Base-by-base conservation (phyloP, 1,140 invertebrate species). In the Euglossa dilemma region DNA sequence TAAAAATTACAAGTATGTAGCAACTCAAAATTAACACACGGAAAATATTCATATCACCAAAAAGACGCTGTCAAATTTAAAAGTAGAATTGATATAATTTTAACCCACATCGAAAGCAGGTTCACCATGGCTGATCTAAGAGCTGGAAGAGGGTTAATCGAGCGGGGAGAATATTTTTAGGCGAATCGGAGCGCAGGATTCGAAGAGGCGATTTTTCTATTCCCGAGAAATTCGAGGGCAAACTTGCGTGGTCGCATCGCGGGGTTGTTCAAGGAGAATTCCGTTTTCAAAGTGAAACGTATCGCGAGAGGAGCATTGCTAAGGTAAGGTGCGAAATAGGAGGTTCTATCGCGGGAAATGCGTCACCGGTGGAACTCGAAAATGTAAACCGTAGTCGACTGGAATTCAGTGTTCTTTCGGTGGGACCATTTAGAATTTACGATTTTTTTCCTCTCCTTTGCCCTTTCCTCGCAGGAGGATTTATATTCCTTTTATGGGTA, bases 321-420 rank as follows among this genome's bases (percentile, higher is more conserved):
- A 14, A 12, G 78, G 54, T 54, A 73, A 74, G 59, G 45, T 9
- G 16, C 59, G 79, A 80, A 74, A 74, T 74, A 74, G 70, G 79
- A 52, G 20, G n/a, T n/a, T 16, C 57, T 73, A 73, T 64, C 59
- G 28, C 12, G 45, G 36, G 59, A 74, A 80, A 80, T 25, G 50
- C 70, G 59, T 73, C 69, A 36, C n/a, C 36, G 23, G n/a, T 52
- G 36, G 28, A 80, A 80, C 72, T 74, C 70, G 79, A 80, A 80
- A 79, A 80, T 47, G 63, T 80, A 74, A 80, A 80, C 71, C 59
- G 74, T 43, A 64, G 59, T n/a, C 70, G 20, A 73, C 70, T 47
- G 79, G 59, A 80, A 80, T 74, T 63, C 70, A 28, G 28, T 80
- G 50, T 28, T 73, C 36, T 43, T 54, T 25, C 59, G 6, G 0